Evolutionary conservation across 2,888 invertebrate species (phyloP).

Genomic region (Troides helena): DNA sequence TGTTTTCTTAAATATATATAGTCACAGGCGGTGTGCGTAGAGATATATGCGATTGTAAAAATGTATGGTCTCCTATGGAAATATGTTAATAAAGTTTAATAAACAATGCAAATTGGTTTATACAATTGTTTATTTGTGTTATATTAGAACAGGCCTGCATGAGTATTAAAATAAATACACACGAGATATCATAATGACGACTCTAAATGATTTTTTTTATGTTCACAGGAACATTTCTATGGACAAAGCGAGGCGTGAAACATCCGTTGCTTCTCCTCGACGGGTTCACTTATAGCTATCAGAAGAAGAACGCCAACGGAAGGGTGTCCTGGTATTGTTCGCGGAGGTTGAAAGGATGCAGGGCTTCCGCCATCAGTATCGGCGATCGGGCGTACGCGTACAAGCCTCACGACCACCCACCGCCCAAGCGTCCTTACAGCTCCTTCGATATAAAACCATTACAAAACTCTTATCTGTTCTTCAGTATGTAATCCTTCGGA

Average conservation of each 20-base stretch:
- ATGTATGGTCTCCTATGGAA: not conserved
- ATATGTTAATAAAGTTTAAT: slow-evolving; percentile 1
- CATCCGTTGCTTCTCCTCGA: slow-evolving; percentile 64
- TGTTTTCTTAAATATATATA: no score
- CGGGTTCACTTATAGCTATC: slow-evolving; percentile 68
- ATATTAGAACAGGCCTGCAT: no score
- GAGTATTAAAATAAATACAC: no score
- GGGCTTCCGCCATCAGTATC: slow-evolving; percentile 64
- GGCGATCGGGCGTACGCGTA: slow-evolving; percentile 50
- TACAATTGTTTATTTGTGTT: slow-evolving; percentile 5
- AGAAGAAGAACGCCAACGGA: slow-evolving; percentile 69
- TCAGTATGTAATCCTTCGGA: slow-evolving; percentile 11
- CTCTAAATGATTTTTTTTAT: no score
- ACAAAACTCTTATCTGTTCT: slow-evolving; percentile 20
- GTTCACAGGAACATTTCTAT: slow-evolving; percentile 60
- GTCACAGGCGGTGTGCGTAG: no score
- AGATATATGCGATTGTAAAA: not conserved
- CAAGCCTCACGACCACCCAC: slow-evolving; percentile 63
- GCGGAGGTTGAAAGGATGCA: slow-evolving; percentile 66
- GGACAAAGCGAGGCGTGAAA: slow-evolving; percentile 70
- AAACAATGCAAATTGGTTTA: no score
- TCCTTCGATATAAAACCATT: slow-evolving; percentile 22
- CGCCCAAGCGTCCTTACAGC: slow-evolving; percentile 51
- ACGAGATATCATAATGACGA: no score
- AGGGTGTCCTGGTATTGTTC: slow-evolving; percentile 74